Evolutionary conservation across 2,113 vertebrate species (phyloP).

Genomic region (Perca fluviatilis): DNA sequence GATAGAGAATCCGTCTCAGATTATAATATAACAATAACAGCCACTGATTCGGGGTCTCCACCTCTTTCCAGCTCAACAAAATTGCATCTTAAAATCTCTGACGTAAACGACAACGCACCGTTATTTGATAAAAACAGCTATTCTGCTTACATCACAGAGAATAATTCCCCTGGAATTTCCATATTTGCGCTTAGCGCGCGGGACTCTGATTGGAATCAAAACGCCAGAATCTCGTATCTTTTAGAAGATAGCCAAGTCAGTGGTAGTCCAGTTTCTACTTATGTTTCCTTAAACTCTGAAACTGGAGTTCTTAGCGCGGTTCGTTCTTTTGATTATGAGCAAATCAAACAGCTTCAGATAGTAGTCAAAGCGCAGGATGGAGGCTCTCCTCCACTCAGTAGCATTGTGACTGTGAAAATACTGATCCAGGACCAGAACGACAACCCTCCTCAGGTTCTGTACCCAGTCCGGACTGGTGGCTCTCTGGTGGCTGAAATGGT

Average conservation of each 20-base stretch:
- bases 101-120: slow-evolving; percentile 62
- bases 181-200: slow-evolving; percentile 32
- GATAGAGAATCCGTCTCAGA: slow-evolving; percentile 50
- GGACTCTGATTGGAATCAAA: slow-evolving; percentile 61
- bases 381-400: slow-evolving; percentile 77
- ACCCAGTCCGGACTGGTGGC: slow-evolving; percentile 22
- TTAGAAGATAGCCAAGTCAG: slow-evolving; percentile 57
- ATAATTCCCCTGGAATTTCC: slow-evolving; percentile 40
- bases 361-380: slow-evolving; percentile 76
- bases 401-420: slow-evolving; percentile 65
- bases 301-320: slow-evolving; percentile 68
- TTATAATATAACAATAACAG: slow-evolving; percentile 60
- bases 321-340: slow-evolving; percentile 79
- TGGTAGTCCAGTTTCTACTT: slow-evolving; percentile 43
- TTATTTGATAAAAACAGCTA: slow-evolving; percentile 14
- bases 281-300: slow-evolving; percentile 74
- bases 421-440: slow-evolving; percentile 75
- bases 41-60: slow-evolving; percentile 29
- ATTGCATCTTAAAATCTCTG: slow-evolving; percentile 52
- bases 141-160: slow-evolving; percentile 42
- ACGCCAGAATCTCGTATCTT: slow-evolving; percentile 60
- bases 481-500: slow-evolving; percentile 5
- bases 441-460: slow-evolving; percentile 65
- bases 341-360: slow-evolving; percentile 65
- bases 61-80: slow-evolving; percentile 20